Conservation (phyloP, 2,113 vertebrate genomes). For the Rhineura floridana region DNA sequence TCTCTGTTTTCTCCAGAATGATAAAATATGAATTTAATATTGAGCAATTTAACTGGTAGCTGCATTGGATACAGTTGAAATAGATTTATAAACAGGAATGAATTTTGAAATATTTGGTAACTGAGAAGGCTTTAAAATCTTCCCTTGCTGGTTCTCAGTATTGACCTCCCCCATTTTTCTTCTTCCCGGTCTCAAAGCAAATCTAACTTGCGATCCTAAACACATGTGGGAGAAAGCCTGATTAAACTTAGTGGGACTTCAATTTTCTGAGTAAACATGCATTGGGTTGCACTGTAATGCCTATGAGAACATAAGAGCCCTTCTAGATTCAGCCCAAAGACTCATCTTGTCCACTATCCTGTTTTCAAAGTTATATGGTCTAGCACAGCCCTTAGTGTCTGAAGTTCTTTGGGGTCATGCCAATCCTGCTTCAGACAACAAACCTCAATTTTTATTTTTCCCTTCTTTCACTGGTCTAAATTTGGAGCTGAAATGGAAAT, state of each 20-base stretch:
- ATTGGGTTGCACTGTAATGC: too few relatives aligned
- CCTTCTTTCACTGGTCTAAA: background rate
- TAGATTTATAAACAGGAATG: background rate
- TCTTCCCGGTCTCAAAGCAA: background rate
- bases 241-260: too few relatives aligned
- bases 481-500: too few relatives aligned
- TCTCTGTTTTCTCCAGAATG: constrained; percentile 17
- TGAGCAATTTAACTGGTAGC: background rate
- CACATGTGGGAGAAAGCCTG: too few relatives aligned
- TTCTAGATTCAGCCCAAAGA: too few relatives aligned
- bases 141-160: background rate
- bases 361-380: too few relatives aligned
- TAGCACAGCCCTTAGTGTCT: background rate
- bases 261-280: too few relatives aligned
- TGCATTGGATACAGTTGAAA: constrained; percentile 20
- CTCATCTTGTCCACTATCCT: too few relatives aligned
- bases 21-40: constrained; percentile 9
- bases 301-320: too few relatives aligned
- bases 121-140: background rate
- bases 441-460: background rate
- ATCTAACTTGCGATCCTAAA: background rate
- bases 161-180: background rate
- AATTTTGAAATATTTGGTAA: background rate
- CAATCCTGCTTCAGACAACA: background rate
- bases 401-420: background rate